phyloP scores from a whole-genome alignment of 2,113 vertebrate genomes.

The Talpa occidentalis region DNA sequence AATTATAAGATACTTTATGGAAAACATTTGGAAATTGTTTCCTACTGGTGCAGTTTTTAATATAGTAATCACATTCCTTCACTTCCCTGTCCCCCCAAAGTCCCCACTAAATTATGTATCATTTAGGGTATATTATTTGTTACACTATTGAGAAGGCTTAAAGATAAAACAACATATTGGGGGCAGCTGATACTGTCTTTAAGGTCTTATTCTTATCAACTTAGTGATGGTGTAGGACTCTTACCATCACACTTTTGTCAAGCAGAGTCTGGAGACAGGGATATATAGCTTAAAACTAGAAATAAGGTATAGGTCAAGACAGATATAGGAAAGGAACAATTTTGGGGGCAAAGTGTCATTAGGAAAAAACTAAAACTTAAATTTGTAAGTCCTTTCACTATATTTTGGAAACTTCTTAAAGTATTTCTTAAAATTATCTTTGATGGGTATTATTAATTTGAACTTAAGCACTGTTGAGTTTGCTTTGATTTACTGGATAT shows the following conservation, averaged over 20 bases:
- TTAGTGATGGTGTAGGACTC: neutral
- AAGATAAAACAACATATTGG: neutral
- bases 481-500: neutral
- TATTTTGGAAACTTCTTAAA: slow-evolving; percentile 46
- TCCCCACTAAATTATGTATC: neutral
- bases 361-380: neutral
- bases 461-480: neutral
- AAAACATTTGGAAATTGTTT: slow-evolving; percentile 56
- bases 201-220: neutral
- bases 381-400: neutral
- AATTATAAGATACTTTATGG: slow-evolving; percentile 51
- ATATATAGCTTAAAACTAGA: neutral
- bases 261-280: neutral
- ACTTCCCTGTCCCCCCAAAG: neutral
- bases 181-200: neutral
- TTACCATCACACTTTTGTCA: neutral
- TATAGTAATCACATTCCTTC: neutral
- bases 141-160: slow-evolving; percentile 13
- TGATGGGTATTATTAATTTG: neutral
- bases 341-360: neutral
- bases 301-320: neutral
- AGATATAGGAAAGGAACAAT: neutral
- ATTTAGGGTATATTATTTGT: slow-evolving; percentile 6
- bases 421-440: neutral
- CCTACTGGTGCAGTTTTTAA: slow-evolving; percentile 39